Evolutionary conservation across 2,797 vertebrate genomes (phyloP).

Genomic region (Eulemur rubriventer): DNA sequence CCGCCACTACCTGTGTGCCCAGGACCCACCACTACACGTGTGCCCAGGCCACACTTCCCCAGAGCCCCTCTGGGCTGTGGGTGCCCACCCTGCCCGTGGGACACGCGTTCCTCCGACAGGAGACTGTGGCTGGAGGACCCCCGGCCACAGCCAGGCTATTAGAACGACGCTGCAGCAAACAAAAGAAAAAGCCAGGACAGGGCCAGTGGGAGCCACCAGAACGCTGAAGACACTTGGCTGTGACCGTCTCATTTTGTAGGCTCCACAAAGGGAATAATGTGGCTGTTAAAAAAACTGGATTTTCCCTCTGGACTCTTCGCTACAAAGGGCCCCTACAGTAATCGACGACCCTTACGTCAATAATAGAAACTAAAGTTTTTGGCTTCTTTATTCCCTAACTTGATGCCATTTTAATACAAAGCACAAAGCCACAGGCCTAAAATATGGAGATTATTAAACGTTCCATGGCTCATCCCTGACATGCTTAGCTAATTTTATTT

Average conservation of each 20-base stretch:
- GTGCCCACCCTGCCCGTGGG: too few species aligned
- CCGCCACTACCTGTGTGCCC: too few species aligned
- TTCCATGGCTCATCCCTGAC: background rate
- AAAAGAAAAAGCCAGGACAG: background rate
- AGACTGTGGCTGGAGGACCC: too few species aligned
- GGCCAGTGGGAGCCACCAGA: background rate
- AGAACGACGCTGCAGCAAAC: background rate
- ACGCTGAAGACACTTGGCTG: background rate
- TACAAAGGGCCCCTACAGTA: background rate
- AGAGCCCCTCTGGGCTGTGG: too few species aligned
- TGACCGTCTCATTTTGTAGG: background rate
- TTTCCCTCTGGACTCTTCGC: too few species aligned
- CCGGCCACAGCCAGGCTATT: background rate
- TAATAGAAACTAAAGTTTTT: background rate
- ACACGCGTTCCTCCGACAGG: fast-evolving
- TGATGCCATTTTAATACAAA: background rate
- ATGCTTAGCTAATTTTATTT: background rate
- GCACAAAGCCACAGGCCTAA: background rate
- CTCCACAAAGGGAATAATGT: too few species aligned
- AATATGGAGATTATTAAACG: background rate
- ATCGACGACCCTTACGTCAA: fast-evolving
- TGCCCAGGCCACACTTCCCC: too few species aligned
- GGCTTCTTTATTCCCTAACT: background rate
- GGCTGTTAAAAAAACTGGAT: background rate
- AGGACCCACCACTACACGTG: too few species aligned